Conservation (phyloP, 2,888 invertebrate species). For the Ischnus inquisitorius region DNA sequence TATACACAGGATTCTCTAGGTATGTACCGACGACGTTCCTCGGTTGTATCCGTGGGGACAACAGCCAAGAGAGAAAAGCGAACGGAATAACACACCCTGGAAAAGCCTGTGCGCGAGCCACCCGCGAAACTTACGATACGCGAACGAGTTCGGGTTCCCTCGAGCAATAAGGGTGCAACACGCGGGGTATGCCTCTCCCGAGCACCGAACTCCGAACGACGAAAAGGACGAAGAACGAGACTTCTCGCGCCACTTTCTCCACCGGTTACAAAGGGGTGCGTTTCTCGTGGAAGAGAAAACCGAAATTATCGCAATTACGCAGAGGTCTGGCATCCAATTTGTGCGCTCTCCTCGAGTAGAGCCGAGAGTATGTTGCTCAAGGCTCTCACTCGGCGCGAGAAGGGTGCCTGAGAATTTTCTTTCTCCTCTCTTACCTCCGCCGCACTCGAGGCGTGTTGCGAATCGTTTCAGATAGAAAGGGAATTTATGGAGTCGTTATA, state of each 20-base stretch:
- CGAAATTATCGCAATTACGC: slow-evolving; percentile 79
- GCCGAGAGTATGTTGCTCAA: slow-evolving; percentile 44
- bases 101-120: slow-evolving; percentile 57
- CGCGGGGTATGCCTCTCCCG: slow-evolving; percentile 25
- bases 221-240: not conserved
- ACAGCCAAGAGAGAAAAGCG: slow-evolving; percentile 29
- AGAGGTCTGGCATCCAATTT: slow-evolving; percentile 70
- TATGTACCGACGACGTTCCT: slow-evolving; percentile 35
- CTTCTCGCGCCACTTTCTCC: slow-evolving; percentile 26
- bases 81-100: slow-evolving; percentile 55
- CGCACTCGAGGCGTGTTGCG: slow-evolving; percentile 48
- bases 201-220: slow-evolving; percentile 11
- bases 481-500: slow-evolving; percentile 61
- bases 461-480: slow-evolving; percentile 59
- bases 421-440: slow-evolving; percentile 29
- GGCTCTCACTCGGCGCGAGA: slow-evolving; percentile 26
- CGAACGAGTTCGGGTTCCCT: slow-evolving; percentile 75
- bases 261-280: slow-evolving; percentile 8
- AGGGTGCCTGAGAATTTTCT: slow-evolving; percentile 50
- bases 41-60: slow-evolving; percentile 40
- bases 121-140: slow-evolving; percentile 79
- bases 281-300: slow-evolving; percentile 64
- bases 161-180: slow-evolving; percentile 70
- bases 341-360: slow-evolving; percentile 52
- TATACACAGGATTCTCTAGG: slow-evolving; percentile 50